Percentiles rank a stretch among this genome's conserved stretches.
Evolutionary conservation across 1,140 invertebrate species (phyloP).

Genomic region (Trichonephila clavata): DNA sequence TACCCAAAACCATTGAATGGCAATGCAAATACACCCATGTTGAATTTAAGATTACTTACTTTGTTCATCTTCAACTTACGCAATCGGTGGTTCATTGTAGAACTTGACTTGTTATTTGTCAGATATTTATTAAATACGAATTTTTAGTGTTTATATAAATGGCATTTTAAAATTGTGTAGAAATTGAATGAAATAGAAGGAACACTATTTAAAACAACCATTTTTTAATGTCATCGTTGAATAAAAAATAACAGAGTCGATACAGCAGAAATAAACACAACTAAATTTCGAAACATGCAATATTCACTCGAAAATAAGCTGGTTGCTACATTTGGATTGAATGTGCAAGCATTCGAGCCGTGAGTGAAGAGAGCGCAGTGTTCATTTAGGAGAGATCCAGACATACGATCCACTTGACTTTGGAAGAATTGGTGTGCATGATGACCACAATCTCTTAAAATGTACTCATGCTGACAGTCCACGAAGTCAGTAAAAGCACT

Average conservation of each 20-base stretch:
- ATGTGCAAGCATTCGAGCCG: constrained; percentile 57
- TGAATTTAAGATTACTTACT: no score
- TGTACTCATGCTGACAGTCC: constrained; percentile 54
- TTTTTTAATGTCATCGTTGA: constrained; percentile 68
- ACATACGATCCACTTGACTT: constrained; percentile 65
- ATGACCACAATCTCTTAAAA: constrained; percentile 56
- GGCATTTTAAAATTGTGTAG: not conserved
- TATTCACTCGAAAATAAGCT: constrained; percentile 23
- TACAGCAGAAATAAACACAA: not conserved
- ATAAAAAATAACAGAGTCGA: constrained; percentile 31
- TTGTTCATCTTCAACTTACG: no score
- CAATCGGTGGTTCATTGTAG: no score
- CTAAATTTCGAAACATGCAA: constrained; percentile 17
- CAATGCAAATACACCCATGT: no score
- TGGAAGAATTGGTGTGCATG: constrained; percentile 61
- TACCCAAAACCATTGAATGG: no score
- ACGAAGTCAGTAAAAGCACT: constrained; percentile 67
- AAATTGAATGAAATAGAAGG: not conserved
- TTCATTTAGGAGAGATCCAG: constrained; percentile 67
- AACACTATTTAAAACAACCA: not conserved
- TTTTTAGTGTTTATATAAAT: no score
- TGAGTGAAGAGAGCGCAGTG: constrained; percentile 67
- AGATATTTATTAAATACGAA: no score
- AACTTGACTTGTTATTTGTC: no score
- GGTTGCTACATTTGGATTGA: constrained; percentile 29